phyloP scores from a whole-genome alignment of 64 coral and sea anemone genomes.

The Montipora capricornis region DNA sequence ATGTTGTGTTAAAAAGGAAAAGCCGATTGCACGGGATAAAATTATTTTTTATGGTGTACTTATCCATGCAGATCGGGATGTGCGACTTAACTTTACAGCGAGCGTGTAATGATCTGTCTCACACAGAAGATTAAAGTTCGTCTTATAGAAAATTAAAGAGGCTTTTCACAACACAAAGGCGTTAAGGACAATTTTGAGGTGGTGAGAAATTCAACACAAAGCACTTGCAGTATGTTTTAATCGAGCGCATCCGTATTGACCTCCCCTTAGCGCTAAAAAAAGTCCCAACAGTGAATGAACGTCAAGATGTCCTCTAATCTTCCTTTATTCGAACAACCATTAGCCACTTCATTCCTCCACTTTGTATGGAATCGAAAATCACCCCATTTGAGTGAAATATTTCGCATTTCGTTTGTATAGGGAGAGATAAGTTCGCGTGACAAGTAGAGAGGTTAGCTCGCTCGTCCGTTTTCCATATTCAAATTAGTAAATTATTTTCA shows the following conservation, averaged over 20 bases:
- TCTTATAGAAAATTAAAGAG: not conserved
- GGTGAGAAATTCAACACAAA: conserved; percentile 2
- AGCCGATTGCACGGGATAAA: not conserved
- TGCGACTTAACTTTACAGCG: not conserved
- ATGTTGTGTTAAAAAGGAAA: not conserved
- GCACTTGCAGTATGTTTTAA: conserved; percentile 33
- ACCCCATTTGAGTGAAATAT: conserved; percentile 1
- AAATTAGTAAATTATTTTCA: conserved; percentile 85
- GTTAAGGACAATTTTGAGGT: not conserved
- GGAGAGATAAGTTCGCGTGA: conserved; percentile 63
- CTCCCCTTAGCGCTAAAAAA: conserved; percentile 3
- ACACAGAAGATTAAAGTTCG: not conserved
- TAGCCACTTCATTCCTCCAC: not conserved
- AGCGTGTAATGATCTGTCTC: not conserved
- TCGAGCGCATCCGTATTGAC: not conserved
- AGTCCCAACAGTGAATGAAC: conserved; percentile 49
- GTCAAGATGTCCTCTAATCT: conserved; percentile 2
- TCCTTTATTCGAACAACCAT: not conserved
- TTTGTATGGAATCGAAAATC: conserved; percentile 8
- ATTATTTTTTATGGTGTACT: conserved; percentile 11
- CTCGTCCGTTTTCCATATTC: conserved; percentile 67
- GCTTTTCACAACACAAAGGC: conserved; percentile 1
- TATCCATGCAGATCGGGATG: conserved; percentile 2
- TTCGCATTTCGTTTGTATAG: conserved; percentile 38
- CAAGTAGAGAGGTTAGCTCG: not conserved